Conservation (phyloP, 2,888 invertebrate species). For the Dysmachus trigonus region DNA sequence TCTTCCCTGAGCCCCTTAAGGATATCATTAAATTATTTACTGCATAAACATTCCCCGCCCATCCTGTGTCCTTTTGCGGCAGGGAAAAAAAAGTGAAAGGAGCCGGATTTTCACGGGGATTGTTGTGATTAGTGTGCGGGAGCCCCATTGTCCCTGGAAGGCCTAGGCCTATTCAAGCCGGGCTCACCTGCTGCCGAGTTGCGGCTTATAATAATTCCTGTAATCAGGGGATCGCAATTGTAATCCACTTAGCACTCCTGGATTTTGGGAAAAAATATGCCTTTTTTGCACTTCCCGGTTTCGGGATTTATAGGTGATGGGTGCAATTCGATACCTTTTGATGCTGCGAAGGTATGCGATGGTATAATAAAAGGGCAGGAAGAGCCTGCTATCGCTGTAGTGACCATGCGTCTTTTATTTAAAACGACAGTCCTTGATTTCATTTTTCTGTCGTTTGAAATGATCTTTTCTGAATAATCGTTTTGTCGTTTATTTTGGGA, state of each 20-base stretch:
- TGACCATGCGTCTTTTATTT: too few relatives aligned
- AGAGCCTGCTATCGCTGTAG: background rate
- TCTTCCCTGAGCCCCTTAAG: background rate
- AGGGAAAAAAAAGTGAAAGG: background rate
- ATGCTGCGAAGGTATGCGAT: background rate
- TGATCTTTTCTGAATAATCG: too few relatives aligned
- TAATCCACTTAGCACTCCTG: constrained; percentile 41
- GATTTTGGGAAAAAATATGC: background rate
- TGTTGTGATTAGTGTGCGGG: constrained; percentile 10
- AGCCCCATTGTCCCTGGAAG: background rate
- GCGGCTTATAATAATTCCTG: constrained; percentile 19
- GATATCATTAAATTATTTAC: constrained; percentile 48
- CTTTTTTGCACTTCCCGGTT: background rate
- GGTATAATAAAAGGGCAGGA: background rate
- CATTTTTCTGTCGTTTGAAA: too few relatives aligned
- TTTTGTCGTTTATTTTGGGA: too few relatives aligned
- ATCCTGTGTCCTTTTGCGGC: constrained; percentile 8
- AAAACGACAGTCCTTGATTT: too few relatives aligned
- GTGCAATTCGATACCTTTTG: background rate
- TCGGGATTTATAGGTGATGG: background rate
- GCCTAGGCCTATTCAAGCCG: background rate
- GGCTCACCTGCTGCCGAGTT: constrained; percentile 4
- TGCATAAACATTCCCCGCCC: constrained; percentile 44
- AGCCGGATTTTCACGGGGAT: constrained; percentile 8
- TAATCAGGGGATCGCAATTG: constrained; percentile 41